Evolutionary conservation across 2,888 invertebrate species (phyloP), one percentile per base, ranked within the genome.

Genomic region (Agonopterix subpropinquella): DNA sequence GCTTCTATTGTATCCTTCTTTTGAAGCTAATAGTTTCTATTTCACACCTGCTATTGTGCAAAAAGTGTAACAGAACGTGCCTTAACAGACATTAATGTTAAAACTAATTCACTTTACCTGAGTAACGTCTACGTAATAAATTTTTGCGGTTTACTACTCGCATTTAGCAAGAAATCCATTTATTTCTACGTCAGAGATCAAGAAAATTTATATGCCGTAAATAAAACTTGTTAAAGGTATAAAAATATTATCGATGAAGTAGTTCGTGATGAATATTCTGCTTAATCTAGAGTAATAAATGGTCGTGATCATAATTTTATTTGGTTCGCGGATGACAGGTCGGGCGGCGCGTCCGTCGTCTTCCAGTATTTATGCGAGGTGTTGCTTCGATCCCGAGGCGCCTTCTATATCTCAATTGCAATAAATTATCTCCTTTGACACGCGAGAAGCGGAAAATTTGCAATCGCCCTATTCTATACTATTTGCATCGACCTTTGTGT

Each of bases 351-450:
- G 69, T 68, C 70, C 64, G 70, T 72, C 74, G 72, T 9, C 4
- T 66, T 59, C 51, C 62, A 58, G 72, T 80, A 81, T 83, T 81
- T 81, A 81, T 82, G 76, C 65, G 76, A 77, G 74, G 74, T 78
- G 77, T 77, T 73, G 67, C 64, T 56, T 65, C 67, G 65, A 73
- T 77, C 73, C 69, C 73, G 70, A 72, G 72, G 73, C 75, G 76
- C 71, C 70, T 73, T 70, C 73, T 75, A 71, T 78, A 81, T 84
- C 82, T 82, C 80, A 77, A 80, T 84, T 76, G 80, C 77, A 77
- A 83, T 84, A 83, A 81, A 82, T 84, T 77, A 80, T 77, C 67
- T 75, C 73, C 74, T 81, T 82, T 82, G 83, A 82, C 81, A 76
- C 72, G 75, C 76, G 75, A 77, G 80, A 74, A 78, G 77, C 75